phyloP scores from a whole-genome alignment of 2,797 vertebrate species.

The Odontamblyopus lacepedii region DNA sequence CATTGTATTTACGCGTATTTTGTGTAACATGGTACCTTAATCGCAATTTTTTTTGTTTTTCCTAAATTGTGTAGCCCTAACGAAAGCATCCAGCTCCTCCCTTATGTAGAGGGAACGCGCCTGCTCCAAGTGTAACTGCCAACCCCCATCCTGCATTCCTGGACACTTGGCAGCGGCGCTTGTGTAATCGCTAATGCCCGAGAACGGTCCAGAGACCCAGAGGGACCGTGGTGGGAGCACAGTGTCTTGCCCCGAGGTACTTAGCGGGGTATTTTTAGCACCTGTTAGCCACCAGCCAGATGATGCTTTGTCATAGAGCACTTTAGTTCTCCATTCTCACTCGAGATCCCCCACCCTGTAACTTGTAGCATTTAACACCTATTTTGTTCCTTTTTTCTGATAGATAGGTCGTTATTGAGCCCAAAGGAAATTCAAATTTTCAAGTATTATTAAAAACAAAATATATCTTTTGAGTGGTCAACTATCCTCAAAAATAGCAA shows the following conservation, averaged over 20 bases:
- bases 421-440: no score
- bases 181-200: constrained; percentile 42
- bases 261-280: constrained; percentile 62
- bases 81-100: background rate
- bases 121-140: background rate
- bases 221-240: constrained; percentile 42
- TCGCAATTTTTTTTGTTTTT: no score
- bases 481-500: no score
- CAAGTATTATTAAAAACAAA: no score
- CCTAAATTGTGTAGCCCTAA: no score
- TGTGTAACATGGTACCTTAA: no score
- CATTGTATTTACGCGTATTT: no score
- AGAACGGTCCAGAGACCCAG: constrained; percentile 29
- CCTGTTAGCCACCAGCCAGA: constrained; percentile 45
- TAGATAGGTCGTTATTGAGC: no score
- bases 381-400: no score
- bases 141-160: constrained; percentile 3
- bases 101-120: background rate
- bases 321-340: constrained; percentile 33
- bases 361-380: background rate
- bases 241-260: constrained; percentile 48
- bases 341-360: constrained; percentile 15
- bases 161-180: constrained; percentile 35
- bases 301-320: constrained; percentile 55
- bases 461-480: no score